These are phyloP conservation scores for Ptychobarbus kaznakovi DNA, from an alignment of 2,797 vertebrate genomes.

Conservation along the genomic window DNA sequence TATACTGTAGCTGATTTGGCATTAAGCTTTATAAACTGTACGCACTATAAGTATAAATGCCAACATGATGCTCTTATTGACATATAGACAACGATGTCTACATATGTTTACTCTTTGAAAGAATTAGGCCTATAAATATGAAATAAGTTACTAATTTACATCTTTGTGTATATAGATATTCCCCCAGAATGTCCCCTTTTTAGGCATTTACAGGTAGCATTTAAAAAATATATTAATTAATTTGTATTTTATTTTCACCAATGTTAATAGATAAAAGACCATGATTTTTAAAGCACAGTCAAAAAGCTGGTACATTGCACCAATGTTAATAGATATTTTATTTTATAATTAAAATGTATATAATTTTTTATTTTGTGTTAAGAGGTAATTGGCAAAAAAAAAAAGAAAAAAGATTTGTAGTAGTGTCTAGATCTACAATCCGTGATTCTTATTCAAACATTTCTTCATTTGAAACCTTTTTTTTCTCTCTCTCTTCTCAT, in stretches of 20 bases:
- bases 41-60: no score
- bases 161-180: neutral
- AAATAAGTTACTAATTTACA: neutral
- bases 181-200: neutral
- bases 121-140: neutral
- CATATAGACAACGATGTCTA: no score
- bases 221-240: no score
- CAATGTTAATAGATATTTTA: no score
- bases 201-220: neutral
- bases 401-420: neutral
- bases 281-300: no score
- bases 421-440: neutral
- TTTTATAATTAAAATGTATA: no score
- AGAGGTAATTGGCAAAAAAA: no score
- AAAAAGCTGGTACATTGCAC: no score
- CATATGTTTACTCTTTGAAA: neutral
- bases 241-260: neutral
- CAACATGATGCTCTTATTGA: neutral
- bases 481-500: neutral
- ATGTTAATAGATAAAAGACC: neutral
- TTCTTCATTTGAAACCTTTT: neutral
- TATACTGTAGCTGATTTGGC: slow-evolving; percentile 16
- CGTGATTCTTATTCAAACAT: neutral
- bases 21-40: neutral
- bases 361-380: neutral